phyloP scores from a whole-genome alignment of 1,140 invertebrate genomes.

The Drosophila setifemur region DNA sequence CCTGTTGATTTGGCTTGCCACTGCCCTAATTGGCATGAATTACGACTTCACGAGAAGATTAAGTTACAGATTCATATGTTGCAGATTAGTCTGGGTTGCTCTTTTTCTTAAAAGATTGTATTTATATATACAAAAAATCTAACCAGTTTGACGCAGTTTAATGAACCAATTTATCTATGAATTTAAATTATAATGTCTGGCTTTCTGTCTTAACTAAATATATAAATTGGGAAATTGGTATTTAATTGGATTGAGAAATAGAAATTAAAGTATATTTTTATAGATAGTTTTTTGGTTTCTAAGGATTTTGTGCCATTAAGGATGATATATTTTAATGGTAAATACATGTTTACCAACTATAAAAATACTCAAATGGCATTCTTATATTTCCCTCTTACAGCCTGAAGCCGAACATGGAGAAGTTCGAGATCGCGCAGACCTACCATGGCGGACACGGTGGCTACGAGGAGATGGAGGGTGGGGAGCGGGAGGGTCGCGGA shows the following conservation, averaged over 20 bases:
- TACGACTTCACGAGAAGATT: constrained; percentile 24
- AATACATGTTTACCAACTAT: neutral
- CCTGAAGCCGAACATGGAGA: constrained; percentile 83
- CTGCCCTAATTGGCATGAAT: constrained; percentile 65
- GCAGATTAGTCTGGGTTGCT: neutral
- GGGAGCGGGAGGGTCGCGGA: constrained; percentile 82
- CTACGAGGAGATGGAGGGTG: constrained; percentile 84
- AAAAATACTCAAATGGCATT: neutral
- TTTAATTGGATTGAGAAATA: too few relatives aligned
- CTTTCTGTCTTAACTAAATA: too few relatives aligned
- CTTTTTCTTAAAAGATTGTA: too few relatives aligned
- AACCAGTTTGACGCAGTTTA: too few relatives aligned
- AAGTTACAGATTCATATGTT: too few relatives aligned
- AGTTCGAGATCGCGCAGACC: constrained; percentile 85
- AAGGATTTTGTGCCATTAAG: too few relatives aligned
- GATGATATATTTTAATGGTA: neutral
- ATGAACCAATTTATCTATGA: too few relatives aligned
- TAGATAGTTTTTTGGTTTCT: too few relatives aligned
- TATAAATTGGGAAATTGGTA: too few relatives aligned
- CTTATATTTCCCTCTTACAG: constrained; percentile 19
- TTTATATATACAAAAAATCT: too few relatives aligned
- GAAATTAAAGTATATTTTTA: too few relatives aligned
- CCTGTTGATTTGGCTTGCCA: constrained; percentile 52
- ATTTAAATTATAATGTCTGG: too few relatives aligned
- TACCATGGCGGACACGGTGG: constrained; percentile 82